Base-by-base conservation (phyloP, 2,888 invertebrate species). In the Polyommatus iphigenia region DNA sequence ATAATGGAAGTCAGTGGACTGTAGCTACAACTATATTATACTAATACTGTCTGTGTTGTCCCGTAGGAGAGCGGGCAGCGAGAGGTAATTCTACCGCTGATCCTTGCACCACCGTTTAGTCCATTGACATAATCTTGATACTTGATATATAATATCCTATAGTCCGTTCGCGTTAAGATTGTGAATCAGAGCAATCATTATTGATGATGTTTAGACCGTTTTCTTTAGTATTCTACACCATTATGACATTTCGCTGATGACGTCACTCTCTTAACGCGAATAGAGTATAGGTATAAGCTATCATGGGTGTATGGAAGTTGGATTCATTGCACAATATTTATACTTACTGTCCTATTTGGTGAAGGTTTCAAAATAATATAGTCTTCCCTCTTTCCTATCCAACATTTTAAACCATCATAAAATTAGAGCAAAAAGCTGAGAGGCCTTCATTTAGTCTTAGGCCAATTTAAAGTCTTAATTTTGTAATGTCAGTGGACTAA, bases 51-150 rank as follows among this genome's bases (percentile, higher is more conserved):
- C 92, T 94, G 90, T 94, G 91, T 94, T 94, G 90, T 93, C 91
- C 90, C 88, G 95, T 95, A 96, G 96, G 96, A 95, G 93, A 95
- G 95, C 95, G 96, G 96, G 91, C 95, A 95, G 93, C 95, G 95
- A 89, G 96, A 96, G 96, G 96, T 96, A 96, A 95, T 91, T 88
- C 86, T 89, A 85, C 84, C 88, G 90, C 88, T 90, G 90, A 86
- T 89, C 88, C 90, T 87, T 89, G 91, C 91, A 93, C 92, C 87
- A 85, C 83, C 81, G 81, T 85, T 84, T 85, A 83, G 85, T 88
- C 85, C 90, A 90, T 87, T 88, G 87, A 89, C 81, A 80, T 79
- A 67, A 67, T 67, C 67, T 67, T 67, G 29, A 67, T 67, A 67
- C 29, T 67, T 67, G 67, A 13, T 6, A 29, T 62, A 13, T 62